Percentiles rank a stretch among this genome's conserved stretches.
phyloP scores from a whole-genome alignment of 37 sponge, comb jelly and placozoan genomes.

The Ephydatia muelleri region DNA sequence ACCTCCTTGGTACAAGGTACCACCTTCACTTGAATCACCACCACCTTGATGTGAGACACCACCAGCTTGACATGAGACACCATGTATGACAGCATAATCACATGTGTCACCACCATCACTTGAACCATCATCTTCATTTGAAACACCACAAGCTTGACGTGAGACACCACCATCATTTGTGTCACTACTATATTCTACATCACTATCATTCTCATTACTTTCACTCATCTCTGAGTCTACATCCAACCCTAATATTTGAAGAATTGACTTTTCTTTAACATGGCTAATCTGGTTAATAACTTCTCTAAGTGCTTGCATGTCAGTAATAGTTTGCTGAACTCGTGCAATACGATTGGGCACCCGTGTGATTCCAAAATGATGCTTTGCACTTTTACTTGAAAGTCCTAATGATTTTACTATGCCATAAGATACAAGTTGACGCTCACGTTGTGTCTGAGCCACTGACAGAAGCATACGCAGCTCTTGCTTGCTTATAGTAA shows the following conservation, averaged over 20 bases:
- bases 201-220: not conserved
- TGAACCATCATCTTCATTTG: not conserved
- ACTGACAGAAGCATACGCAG: conserved; percentile 4
- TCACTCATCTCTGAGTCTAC: too few relatives aligned
- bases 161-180: not conserved
- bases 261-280: conserved; percentile 13
- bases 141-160: conserved; percentile 15
- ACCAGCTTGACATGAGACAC: conserved; percentile 13
- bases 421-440: conserved; percentile 11
- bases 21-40: too few relatives aligned
- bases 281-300: conserved; percentile 1
- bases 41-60: not conserved
- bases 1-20: too few relatives aligned
- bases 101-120: not conserved
- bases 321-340: conserved; percentile 20
- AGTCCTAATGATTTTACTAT: conserved; percentile 18
- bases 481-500: conserved; percentile 7
- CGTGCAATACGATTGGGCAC: not conserved
- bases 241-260: conserved; percentile 3
- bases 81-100: too few relatives aligned
- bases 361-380: conserved; percentile 18
- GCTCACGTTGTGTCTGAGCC: conserved; percentile 19
- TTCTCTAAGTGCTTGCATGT: conserved; percentile 3
- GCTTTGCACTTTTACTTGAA: conserved; percentile 9
- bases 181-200: not conserved